These are phyloP conservation scores for Ibidorhyncha struthersii DNA, from an alignment of 2,113 vertebrate genomes.

Conservation along the genomic window DNA sequence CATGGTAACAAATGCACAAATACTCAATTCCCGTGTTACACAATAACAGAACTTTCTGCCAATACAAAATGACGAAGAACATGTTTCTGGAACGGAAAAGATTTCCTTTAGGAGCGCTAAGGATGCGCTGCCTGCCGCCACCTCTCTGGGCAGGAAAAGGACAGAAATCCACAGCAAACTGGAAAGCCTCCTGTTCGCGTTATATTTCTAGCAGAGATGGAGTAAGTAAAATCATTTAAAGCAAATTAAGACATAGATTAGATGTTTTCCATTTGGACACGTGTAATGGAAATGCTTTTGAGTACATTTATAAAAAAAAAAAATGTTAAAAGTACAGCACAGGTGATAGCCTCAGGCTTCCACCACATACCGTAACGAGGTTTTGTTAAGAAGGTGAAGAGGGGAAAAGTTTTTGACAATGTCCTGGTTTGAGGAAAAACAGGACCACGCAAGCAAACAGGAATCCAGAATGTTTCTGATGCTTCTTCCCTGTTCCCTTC, in stretches of 20 bases:
- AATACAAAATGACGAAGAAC: neutral
- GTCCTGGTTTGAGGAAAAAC: no score
- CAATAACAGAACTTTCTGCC: neutral
- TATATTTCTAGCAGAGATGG: neutral
- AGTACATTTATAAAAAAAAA: neutral
- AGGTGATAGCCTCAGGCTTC: neutral
- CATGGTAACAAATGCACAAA: accelerated
- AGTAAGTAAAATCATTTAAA: neutral
- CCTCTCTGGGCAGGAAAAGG: neutral
- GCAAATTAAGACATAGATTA: neutral
- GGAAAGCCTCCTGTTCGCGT: neutral
- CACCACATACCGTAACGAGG: neutral
- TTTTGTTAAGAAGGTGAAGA: neutral
- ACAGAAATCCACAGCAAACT: neutral
- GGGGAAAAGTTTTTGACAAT: neutral
- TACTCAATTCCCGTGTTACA: accelerated
- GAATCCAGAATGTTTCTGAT: neutral
- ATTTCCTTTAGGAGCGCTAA: neutral
- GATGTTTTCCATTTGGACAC: neutral
- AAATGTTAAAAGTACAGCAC: neutral
- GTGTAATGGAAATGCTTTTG: neutral
- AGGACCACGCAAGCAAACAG: neutral
- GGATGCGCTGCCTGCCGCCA: neutral
- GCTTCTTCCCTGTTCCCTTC: neutral
- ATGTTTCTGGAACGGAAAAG: neutral